Conservation (phyloP, 2,888 invertebrate genomes). For the Catocala nupta region DNA sequence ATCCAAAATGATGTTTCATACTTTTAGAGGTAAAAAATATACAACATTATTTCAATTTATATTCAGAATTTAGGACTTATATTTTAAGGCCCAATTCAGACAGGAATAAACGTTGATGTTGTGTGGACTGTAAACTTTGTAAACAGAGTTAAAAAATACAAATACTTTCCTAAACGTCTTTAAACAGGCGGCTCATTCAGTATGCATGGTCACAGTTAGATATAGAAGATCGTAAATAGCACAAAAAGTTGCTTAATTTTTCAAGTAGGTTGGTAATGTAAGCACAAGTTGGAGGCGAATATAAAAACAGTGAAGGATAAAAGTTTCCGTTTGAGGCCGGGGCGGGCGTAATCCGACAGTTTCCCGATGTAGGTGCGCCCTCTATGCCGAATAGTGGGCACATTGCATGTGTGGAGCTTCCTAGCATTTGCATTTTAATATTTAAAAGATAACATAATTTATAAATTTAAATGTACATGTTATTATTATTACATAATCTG, state of each 20-base stretch:
- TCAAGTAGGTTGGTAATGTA: conserved; percentile 52
- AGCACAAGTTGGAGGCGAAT: conserved; percentile 51
- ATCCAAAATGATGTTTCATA: conserved; percentile 37
- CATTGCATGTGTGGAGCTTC: conserved; percentile 32
- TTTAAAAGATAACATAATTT: conserved; percentile 2
- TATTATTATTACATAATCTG: no score
- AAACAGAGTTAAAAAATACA: conserved; percentile 41
- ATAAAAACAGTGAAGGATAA: conserved; percentile 65
- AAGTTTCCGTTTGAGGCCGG: conserved; percentile 66
- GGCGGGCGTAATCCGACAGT: conserved; percentile 64
- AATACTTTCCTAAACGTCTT: conserved; percentile 54
- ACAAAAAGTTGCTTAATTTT: conserved; percentile 48
- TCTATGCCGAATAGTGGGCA: conserved; percentile 47
- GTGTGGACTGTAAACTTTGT: conserved; percentile 27
- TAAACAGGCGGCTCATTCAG: conserved; percentile 47
- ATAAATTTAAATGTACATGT: background rate
- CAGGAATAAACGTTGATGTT: conserved; percentile 35
- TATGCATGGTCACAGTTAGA: conserved; percentile 37
- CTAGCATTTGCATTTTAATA: conserved; percentile 32
- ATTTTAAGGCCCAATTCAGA: conserved; percentile 18
- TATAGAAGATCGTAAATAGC: conserved; percentile 50
- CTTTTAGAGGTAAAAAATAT: conserved; percentile 15
- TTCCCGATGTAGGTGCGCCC: conserved; percentile 47
- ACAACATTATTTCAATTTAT: conserved; percentile 15
- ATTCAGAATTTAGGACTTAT: conserved; percentile 1